phyloP scores from a whole-genome alignment of 2,113 vertebrate genomes.

The Hepsetus odoe region DNA sequence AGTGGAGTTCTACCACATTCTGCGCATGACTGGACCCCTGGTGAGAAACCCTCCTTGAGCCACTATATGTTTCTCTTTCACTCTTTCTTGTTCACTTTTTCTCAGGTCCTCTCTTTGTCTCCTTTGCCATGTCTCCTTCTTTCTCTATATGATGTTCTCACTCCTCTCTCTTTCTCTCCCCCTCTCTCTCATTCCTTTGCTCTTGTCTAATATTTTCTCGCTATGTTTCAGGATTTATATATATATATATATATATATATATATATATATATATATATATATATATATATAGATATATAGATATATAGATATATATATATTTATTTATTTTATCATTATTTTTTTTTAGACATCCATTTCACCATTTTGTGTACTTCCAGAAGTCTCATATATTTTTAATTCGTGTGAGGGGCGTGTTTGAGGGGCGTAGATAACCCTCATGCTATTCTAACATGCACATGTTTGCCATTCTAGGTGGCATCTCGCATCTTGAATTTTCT shows the following conservation, averaged over 20 bases:
- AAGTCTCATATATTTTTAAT: neutral
- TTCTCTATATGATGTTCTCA: neutral
- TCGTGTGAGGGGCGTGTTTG: neutral
- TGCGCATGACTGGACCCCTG: constrained; percentile 74
- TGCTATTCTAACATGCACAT: neutral
- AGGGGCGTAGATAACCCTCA: neutral
- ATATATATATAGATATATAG: too few relatives aligned
- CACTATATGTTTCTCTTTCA: neutral
- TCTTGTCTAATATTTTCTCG: neutral
- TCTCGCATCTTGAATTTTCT: constrained; percentile 85
- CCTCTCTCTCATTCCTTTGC: neutral
- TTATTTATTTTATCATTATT: too few relatives aligned
- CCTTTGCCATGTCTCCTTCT: neutral
- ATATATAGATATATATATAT: too few relatives aligned
- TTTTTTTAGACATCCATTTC: too few relatives aligned
- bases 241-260: too few relatives aligned
- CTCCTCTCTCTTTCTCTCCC: neutral
- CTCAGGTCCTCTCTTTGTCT: neutral
- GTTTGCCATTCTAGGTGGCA: constrained; percentile 75
- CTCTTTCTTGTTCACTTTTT: neutral
- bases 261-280: too few relatives aligned
- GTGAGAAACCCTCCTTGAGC: constrained; percentile 56
- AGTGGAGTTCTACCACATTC: constrained; percentile 74
- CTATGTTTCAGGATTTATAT: too few relatives aligned
- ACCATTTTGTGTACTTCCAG: neutral